phyloP scores from a whole-genome alignment of 2,888 invertebrate genomes.

The Lepeophtheirus nordmannii region DNA sequence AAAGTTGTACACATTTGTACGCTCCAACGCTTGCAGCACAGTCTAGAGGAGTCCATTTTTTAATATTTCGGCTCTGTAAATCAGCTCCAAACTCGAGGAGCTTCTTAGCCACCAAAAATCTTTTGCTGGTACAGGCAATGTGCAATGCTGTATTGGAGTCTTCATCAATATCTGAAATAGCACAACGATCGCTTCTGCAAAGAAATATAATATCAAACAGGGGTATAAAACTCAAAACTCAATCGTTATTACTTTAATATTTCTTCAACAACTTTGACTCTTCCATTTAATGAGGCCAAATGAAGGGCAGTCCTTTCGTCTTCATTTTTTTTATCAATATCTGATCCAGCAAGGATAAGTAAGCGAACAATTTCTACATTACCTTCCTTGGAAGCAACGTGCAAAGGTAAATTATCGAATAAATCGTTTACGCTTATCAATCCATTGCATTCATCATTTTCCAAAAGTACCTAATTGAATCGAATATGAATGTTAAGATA shows the following conservation, averaged over 20 bases:
- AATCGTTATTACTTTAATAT: neutral
- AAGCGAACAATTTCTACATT: conserved; percentile 38
- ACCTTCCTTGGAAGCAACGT: conserved; percentile 41
- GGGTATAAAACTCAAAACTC: neutral
- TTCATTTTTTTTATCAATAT: conserved; percentile 38
- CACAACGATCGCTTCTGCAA: neutral
- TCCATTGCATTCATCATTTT: neutral
- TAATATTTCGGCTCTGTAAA: conserved; percentile 33
- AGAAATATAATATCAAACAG: neutral
- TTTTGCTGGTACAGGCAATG: conserved; percentile 26
- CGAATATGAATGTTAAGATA: too few relatives aligned
- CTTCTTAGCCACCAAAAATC: conserved; percentile 29
- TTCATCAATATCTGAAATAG: conserved; percentile 28
- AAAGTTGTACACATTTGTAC: conserved; percentile 29
- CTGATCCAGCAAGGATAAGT: conserved; percentile 37
- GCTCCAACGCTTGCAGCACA: conserved; percentile 34
- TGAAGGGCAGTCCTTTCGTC: conserved; percentile 40
- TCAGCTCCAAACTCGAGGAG: conserved; percentile 34
- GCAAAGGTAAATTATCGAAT: conserved; percentile 34
- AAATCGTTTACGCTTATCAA: conserved; percentile 20
- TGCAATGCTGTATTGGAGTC: conserved; percentile 28
- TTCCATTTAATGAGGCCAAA: conserved; percentile 38
- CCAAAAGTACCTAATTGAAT: neutral
- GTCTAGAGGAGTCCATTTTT: conserved; percentile 36
- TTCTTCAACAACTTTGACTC: conserved; percentile 22